Conservation (phyloP, 2,113 vertebrate species). For the Oncorhynchus kisutch region DNA sequence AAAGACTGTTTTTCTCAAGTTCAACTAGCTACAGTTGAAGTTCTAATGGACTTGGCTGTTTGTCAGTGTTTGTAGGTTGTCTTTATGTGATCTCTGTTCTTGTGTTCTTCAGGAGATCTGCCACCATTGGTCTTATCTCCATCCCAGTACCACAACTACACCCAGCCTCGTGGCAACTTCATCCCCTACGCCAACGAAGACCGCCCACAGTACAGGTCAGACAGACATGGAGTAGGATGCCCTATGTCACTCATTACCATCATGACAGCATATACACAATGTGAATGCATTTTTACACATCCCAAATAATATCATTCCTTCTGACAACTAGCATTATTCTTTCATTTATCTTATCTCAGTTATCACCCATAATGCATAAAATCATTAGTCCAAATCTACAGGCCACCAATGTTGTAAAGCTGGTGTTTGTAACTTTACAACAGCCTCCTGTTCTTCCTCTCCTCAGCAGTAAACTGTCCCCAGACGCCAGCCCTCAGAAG, state of each 20-base stretch:
- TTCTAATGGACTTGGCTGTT: not conserved
- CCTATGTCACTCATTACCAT: too few species aligned
- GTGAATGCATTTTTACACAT: too few species aligned
- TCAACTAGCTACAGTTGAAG: not conserved
- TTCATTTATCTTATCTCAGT: too few species aligned
- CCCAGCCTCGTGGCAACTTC: slow-evolving; percentile 94
- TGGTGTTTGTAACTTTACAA: too few species aligned
- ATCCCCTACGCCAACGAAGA: slow-evolving; percentile 93
- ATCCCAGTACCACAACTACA: slow-evolving; percentile 97
- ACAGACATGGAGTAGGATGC: not conserved
- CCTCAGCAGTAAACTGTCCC: slow-evolving; percentile 80
- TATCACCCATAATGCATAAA: too few species aligned
- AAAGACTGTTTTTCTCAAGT: too few species aligned
- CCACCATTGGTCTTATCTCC: slow-evolving; percentile 91
- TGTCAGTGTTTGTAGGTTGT: not conserved
- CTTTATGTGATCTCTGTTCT: not conserved
- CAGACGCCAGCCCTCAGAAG: slow-evolving; percentile 85
- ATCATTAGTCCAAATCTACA: too few species aligned
- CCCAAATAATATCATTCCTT: not conserved
- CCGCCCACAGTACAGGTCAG: slow-evolving; percentile 85
- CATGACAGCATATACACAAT: not conserved
- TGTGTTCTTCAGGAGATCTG: slow-evolving; percentile 80
- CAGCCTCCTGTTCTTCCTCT: too few species aligned
- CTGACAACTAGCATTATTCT: too few species aligned
- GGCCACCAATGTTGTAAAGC: not conserved